Conservation (phyloP, 2,888 invertebrate genomes). For the Stictocephala bisonia region DNA sequence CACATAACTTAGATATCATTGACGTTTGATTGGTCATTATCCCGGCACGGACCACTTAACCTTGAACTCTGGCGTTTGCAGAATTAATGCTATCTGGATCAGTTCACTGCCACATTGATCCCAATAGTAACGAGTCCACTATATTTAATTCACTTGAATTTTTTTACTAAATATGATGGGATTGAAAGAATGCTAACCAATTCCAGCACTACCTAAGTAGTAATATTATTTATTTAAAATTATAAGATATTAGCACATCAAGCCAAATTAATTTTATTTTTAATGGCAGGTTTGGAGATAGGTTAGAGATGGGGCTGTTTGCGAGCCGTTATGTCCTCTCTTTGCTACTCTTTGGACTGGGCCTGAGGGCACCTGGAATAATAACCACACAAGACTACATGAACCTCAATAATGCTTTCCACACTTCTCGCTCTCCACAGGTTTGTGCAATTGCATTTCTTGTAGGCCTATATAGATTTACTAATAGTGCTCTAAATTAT, state of each 20-base stretch:
- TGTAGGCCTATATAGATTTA: no score
- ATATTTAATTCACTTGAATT: no score
- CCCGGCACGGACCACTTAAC: no score
- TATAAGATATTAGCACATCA: not conserved
- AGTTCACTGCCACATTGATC: no score
- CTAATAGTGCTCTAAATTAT: no score
- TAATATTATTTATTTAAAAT: not conserved
- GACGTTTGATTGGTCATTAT: no score
- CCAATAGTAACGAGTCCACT: no score
- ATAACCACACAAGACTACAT: constrained; percentile 72
- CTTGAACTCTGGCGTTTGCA: no score
- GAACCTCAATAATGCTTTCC: constrained; percentile 66
- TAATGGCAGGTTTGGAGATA: constrained; percentile 77
- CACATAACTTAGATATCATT: no score
- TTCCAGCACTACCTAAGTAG: no score
- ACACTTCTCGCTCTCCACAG: constrained; percentile 12
- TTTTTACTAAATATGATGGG: not conserved
- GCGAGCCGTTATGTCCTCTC: constrained; percentile 82
- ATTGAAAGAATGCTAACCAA: not conserved
- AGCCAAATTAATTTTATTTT: not conserved
- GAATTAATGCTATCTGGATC: no score
- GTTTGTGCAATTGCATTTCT: constrained; percentile 3
- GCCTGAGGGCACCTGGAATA: constrained; percentile 88
- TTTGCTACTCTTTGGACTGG: constrained; percentile 83
- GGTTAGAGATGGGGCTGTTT: constrained; percentile 89